phyloP scores from a whole-genome alignment of 2,888 invertebrate species.

The Thymelicus acteon region DNA sequence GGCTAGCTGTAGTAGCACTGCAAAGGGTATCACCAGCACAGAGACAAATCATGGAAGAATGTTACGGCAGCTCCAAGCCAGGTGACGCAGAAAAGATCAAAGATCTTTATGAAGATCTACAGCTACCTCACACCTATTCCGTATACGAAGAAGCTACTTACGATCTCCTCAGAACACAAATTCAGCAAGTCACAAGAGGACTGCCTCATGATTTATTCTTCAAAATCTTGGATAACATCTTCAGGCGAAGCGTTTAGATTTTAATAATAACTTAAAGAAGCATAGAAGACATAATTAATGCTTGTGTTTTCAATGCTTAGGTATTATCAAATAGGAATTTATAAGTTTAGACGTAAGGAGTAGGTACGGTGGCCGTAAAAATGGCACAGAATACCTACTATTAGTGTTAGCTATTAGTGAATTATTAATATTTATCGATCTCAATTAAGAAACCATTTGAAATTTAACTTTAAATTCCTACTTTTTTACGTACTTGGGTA shows the following conservation, averaged over 20 bases:
- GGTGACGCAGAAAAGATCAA: conserved; percentile 89
- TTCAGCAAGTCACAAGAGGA: conserved; percentile 92
- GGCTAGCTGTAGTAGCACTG: conserved; percentile 96
- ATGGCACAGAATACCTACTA: conserved; percentile 13
- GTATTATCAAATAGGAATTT: not conserved
- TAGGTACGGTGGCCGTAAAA: not conserved
- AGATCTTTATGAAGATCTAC: conserved; percentile 90
- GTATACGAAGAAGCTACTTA: conserved; percentile 93
- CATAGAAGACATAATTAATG: conserved; percentile 5
- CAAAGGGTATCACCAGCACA: conserved; percentile 90
- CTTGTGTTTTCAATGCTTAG: not conserved
- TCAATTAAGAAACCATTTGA: conserved; percentile 11
- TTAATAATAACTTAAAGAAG: conserved; percentile 14
- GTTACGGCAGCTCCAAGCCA: conserved; percentile 89
- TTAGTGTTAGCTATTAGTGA: not conserved
- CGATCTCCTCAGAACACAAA: conserved; percentile 92
- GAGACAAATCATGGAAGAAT: conserved; percentile 88
- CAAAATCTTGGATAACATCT: conserved; percentile 92
- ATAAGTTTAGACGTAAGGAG: not conserved
- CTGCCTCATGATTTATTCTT: conserved; percentile 93
- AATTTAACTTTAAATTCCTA: not conserved
- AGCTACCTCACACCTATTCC: conserved; percentile 90
- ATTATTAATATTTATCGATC: conserved; percentile 17
- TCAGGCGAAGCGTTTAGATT: conserved; percentile 87
- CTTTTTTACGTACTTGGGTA: not conserved